These are phyloP conservation scores for Atta cephalotes DNA, from an alignment of 1,140 invertebrate species.

Conservation along the genomic window DNA sequence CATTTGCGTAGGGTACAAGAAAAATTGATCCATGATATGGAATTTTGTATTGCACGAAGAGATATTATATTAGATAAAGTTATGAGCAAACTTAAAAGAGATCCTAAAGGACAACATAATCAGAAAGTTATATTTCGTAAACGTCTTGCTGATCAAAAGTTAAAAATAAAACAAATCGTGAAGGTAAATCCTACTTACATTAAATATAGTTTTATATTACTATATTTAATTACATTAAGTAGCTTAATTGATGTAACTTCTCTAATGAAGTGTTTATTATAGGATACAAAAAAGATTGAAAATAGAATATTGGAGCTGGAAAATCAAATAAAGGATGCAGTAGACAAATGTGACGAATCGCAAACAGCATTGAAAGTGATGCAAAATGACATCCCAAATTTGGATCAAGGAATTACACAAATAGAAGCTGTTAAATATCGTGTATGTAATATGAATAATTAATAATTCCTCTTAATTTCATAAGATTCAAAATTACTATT, in stretches of 20 bases:
- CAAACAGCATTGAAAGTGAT: slow-evolving; percentile 74
- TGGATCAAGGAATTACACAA: slow-evolving; percentile 85
- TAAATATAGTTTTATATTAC: background rate
- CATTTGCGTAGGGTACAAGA: slow-evolving; percentile 91
- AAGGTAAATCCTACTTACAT: slow-evolving; percentile 80
- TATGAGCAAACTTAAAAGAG: slow-evolving; percentile 87
- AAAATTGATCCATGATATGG: slow-evolving; percentile 91
- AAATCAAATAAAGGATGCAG: slow-evolving; percentile 68
- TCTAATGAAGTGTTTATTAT: slow-evolving; percentile 17
- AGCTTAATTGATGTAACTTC: background rate
- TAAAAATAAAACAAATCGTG: slow-evolving; percentile 87
- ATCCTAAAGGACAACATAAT: slow-evolving; percentile 82
- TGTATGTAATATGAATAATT: slow-evolving; percentile 71
- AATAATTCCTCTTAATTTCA: background rate
- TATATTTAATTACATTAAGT: too few relatives aligned
- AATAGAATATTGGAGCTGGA: slow-evolving; percentile 77
- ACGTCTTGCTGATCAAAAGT: slow-evolving; percentile 87
- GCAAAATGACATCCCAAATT: slow-evolving; percentile 79
- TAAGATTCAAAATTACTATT: slow-evolving; percentile 37
- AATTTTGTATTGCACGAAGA: slow-evolving; percentile 90
- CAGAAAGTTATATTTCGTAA: slow-evolving; percentile 81
- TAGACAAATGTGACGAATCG: slow-evolving; percentile 77
- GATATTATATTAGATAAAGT: slow-evolving; percentile 89
- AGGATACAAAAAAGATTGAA: slow-evolving; percentile 80
- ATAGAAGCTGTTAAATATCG: slow-evolving; percentile 84